Base-by-base conservation (phyloP, 2,797 vertebrate species). In the Hafferia zeledoni region DNA sequence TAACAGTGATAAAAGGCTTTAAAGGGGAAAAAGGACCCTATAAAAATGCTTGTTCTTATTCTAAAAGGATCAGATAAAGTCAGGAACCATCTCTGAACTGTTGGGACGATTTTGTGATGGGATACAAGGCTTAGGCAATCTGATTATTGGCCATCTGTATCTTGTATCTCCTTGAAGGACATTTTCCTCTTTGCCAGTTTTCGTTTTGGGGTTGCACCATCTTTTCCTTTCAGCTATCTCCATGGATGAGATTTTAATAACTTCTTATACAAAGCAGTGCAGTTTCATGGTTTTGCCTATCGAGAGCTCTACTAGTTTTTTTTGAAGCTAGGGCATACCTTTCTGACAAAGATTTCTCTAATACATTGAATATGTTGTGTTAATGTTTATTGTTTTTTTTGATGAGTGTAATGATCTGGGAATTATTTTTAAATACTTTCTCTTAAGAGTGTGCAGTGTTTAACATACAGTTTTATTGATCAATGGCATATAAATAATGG, bases 301-400 rank as follows among this genome's bases (percentile, higher is more conserved):
- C 11, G 55, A 31, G 22, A 80, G 16, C 7, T 65, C 2, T 41
- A 31, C 27, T 47, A 49, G 37, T 83, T 80, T 77, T 77, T 44
- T 35, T 24, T 59, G 37, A 76, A 84, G 13, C 6, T 76, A 87
- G 22, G 10, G 5, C 28, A 37, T 79, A 12, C 5, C 18, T 80
- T 89, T 92, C 41, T 69, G 53, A 70, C 5, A 78, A 59, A 91
- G 28, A 46, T 50, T 1, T 46, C 33, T 61, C 61, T 69, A 67
- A 69, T 69, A 12, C 11, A 33, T 4, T 50, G 31, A 84, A 23
- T 22, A 33, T 0, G 0, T 27, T 63, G 24, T 67, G 8, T 37
- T 75, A 39, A 41, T 17, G 10, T 37, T 63, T 53, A 43, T 43
- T 70, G 37, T 60, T 61, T 57, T 57, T 82, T 79, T 57, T 69